Evolutionary conservation across 2,888 invertebrate species (phyloP), one percentile per base, ranked within the genome.

Genomic region (Drosophila neotestacea): DNA sequence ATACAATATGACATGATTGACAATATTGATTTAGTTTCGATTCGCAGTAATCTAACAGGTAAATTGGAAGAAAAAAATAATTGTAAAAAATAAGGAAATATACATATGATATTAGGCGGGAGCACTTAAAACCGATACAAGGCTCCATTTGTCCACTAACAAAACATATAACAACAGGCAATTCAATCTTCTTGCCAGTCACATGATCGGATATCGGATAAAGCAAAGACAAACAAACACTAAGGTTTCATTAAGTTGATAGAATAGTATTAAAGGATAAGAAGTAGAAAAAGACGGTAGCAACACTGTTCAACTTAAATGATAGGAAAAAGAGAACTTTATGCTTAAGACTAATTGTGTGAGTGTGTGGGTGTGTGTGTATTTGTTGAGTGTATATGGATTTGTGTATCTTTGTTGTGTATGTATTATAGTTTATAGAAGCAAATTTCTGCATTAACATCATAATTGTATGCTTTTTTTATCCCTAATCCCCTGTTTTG

Each of bases 401-500:
- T 74, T 73, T 42, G 27, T 55, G 48, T 71, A 42, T 54, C 54
- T 62, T 27, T 62, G 51, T 60, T 38, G 36, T 68, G 39, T 68
- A 55, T 59, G 54, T 71, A 60, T 77, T 77, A 56, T 30, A 47
- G 36, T 71, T 65, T 85, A 77, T 78, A 68, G 76, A 80, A 79
- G 85, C 75, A 77, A 79, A 60, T 72, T 76, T 78, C 70, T 77
- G 72, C 65, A 77, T 75, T 73, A 82, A 76, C 71, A 73, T 83
- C 55, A 70, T 63, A 62, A 22, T 64, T 58, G n/a, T 51, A 42
- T 51, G 42, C 28, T 63, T 16, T 62, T 62, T 68, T 73, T 70
- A 80, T 69, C 85, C 85, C 72, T 77, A 80, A 65, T 81, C 84
- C 86, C 84, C 67, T 83, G 48, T 63, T 79, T 74, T 82, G 76